phyloP scores from a whole-genome alignment of 2,113 vertebrate species.

The Aegithalos caudatus region DNA sequence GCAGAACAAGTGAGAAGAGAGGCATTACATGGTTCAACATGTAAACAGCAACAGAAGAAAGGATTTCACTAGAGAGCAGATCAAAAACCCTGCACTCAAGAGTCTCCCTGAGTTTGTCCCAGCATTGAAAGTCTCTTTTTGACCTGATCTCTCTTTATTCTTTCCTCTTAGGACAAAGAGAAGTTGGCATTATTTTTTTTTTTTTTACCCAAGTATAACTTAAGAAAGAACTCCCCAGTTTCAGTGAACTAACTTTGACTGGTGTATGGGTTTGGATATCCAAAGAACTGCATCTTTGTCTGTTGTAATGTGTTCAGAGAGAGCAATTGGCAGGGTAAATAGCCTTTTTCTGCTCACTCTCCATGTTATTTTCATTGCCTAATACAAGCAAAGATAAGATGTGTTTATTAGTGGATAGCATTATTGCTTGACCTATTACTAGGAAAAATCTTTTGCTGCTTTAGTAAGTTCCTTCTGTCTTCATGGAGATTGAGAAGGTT shows the following conservation, averaged over 20 bases:
- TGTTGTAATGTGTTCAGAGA: neutral
- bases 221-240: neutral
- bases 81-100: rapidly evolving
- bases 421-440: neutral
- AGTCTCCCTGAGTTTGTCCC: neutral
- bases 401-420: neutral
- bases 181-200: neutral
- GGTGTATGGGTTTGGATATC: neutral
- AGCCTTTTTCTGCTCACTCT: neutral
- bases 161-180: neutral
- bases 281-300: neutral
- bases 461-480: neutral
- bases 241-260: neutral
- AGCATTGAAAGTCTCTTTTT: neutral
- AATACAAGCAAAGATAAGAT: neutral
- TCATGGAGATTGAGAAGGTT: neutral
- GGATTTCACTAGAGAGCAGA: neutral
- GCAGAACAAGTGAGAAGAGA: neutral
- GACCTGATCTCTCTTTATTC: neutral
- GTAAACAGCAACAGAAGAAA: neutral
- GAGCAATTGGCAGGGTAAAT: neutral
- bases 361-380: neutral
- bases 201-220: neutral
- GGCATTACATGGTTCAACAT: neutral
- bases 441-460: neutral